Conservation (phyloP, 1,140 invertebrate genomes). For the Musca domestica region DNA sequence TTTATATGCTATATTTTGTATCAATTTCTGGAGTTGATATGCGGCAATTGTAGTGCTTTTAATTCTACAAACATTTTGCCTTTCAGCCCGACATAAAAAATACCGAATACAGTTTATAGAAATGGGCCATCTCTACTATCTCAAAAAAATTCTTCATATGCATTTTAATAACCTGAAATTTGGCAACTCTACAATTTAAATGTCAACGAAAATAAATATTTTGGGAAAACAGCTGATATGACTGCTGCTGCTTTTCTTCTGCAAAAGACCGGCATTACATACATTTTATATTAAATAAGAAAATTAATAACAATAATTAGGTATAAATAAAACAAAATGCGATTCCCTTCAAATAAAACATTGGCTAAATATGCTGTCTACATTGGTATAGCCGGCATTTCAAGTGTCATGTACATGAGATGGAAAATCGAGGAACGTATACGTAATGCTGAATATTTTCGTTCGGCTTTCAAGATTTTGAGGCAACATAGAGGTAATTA, state of each 20-base stretch:
- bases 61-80: no score
- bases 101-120: no score
- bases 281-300: no score
- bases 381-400: constrained; percentile 55
- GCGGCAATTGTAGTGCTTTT: no score
- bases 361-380: constrained; percentile 57
- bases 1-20: no score
- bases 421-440: constrained; percentile 56
- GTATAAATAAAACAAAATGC: constrained; percentile 19
- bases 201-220: background rate
- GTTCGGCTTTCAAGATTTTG: constrained; percentile 58
- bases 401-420: constrained; percentile 54
- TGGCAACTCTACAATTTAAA: no score
- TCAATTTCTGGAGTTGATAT: no score
- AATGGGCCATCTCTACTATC: no score
- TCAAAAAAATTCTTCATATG: no score
- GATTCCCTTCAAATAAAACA: constrained; percentile 51
- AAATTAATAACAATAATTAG: background rate
- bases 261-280: background rate
- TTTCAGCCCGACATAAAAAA: no score
- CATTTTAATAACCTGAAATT: no score
- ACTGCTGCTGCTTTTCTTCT: background rate
- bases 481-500: constrained; percentile 54
- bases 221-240: constrained; percentile 1
- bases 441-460: constrained; percentile 58